Evolutionary conservation across 2,888 invertebrate genomes (phyloP), one percentile per base, ranked within the genome.

Genomic region (Esperia sulphurella): DNA sequence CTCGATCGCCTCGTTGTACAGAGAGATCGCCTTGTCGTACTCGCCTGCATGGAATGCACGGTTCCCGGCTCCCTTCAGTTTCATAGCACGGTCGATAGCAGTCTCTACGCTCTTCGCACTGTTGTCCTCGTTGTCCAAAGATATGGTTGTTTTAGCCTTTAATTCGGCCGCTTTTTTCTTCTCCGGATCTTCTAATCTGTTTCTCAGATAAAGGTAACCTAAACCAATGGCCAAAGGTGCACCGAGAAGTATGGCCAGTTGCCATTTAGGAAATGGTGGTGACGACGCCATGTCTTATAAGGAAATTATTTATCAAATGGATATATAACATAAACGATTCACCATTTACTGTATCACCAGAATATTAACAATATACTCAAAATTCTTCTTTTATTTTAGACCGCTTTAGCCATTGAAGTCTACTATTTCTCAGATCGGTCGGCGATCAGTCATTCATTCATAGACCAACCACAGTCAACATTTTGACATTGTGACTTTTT

Each of bases 1-100:
- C 62, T 97, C 96, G 46, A 99, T 98, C 0, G 99, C 99, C 84
- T 95, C 95, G 63, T 96, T 95, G 75, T 99, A 99, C 63, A 94
- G 93, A 31, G 91, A 81, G 51, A 98, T 96, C 10, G 99, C 99
- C 77, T 97, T 97, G 61, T 96, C 95, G 73, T 94, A 99, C 77
- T 97, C 96, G 47, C 95, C 94, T 52, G 92, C 92, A 71, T 95
- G 95, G 79, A 97, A 98, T 60, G 93, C 92, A 57, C 91, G 91
- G 81, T 99, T 99, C 50, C 98, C 98, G 83, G 95, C 94, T 59
- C 93, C 93, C 88, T 98, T 98, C 59, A 94, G 92, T 63, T 93
- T 91, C 75, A 94, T 94, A 1, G 97, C 96, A 66, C 92, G 91
- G 68, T 95, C 92, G 50, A 95, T 90, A 14, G 94, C 94, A 48